Percentiles rank a stretch among this genome's conserved stretches.
These are phyloP conservation scores for Vidua macroura DNA, from an alignment of 2,113 vertebrate genomes.

Conservation along the genomic window DNA sequence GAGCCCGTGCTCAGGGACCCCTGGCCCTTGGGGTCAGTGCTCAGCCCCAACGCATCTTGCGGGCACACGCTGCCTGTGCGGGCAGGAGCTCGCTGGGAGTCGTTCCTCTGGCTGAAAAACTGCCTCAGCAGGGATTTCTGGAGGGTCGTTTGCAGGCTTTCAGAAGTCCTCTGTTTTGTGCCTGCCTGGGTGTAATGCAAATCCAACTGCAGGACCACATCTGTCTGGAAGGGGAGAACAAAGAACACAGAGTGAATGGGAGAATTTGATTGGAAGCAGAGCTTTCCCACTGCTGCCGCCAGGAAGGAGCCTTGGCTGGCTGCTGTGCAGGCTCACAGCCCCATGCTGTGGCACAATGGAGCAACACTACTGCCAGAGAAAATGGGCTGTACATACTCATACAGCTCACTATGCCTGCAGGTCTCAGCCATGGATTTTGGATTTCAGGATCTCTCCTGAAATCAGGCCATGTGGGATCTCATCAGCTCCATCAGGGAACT, in stretches of 20 bases:
- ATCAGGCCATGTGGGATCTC: neutral
- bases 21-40: neutral
- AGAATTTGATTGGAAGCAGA: neutral
- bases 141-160: slow-evolving; percentile 70
- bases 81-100: neutral
- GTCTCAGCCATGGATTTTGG: neutral
- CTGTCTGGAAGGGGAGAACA: slow-evolving; percentile 57
- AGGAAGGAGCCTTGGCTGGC: neutral
- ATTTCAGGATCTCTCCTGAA: neutral
- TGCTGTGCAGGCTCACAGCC: slow-evolving; percentile 17
- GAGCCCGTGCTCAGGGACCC: slow-evolving; percentile 64
- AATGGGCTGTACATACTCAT: neutral
- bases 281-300: neutral
- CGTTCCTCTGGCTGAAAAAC: slow-evolving; percentile 52
- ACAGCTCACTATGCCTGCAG: accelerated
- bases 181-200: slow-evolving; percentile 74
- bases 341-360: slow-evolving; percentile 11
- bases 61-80: neutral
- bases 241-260: neutral
- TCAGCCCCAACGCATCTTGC: neutral
- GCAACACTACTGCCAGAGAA: neutral
- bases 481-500: neutral
- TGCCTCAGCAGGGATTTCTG: slow-evolving; percentile 76
- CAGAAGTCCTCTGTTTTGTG: slow-evolving; percentile 68
- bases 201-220: slow-evolving; percentile 77